A percentile compares a stretch with the other conserved stretches of the same genome.
Conservation (phyloP, 2,113 vertebrate species). For the Sorex araneus region DNA sequence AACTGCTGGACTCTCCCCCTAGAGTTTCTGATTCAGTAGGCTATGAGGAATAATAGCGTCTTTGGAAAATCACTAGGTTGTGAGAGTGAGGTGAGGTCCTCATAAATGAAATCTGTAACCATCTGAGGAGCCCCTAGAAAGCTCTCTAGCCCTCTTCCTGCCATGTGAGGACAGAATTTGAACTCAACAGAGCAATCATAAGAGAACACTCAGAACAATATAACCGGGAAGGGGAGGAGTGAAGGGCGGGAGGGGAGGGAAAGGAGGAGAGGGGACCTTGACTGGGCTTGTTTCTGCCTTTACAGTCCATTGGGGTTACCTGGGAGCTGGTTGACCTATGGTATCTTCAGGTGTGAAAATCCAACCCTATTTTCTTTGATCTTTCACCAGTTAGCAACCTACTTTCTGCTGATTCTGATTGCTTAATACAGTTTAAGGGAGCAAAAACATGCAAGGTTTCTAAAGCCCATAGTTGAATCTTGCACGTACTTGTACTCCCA, state of each 20-base stretch:
- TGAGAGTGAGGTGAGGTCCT: no score
- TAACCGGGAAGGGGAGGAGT: no score
- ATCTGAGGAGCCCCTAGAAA: neutral
- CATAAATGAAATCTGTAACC: no score
- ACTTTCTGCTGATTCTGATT: constrained; percentile 2
- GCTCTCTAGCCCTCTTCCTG: neutral
- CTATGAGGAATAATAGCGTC: no score
- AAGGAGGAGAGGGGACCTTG: neutral
- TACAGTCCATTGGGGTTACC: neutral
- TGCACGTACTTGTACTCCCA: neutral
- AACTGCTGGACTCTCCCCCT: no score
- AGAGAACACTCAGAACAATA: no score
- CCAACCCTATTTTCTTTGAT: neutral
- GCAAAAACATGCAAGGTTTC: neutral
- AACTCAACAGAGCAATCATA: neutral
- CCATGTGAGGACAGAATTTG: neutral
- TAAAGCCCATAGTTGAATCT: neutral
- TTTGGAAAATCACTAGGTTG: no score
- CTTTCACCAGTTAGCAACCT: neutral
- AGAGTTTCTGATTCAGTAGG: no score
- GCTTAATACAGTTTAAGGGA: neutral
- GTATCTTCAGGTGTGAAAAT: neutral
- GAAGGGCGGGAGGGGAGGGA: no score
- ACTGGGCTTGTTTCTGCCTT: neutral
- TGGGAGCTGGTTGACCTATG: neutral